A percentile compares a stretch with the other conserved stretches of the same genome.
phyloP scores from a whole-genome alignment of 2,888 invertebrate genomes.

The Sinhomidia bicolor region DNA sequence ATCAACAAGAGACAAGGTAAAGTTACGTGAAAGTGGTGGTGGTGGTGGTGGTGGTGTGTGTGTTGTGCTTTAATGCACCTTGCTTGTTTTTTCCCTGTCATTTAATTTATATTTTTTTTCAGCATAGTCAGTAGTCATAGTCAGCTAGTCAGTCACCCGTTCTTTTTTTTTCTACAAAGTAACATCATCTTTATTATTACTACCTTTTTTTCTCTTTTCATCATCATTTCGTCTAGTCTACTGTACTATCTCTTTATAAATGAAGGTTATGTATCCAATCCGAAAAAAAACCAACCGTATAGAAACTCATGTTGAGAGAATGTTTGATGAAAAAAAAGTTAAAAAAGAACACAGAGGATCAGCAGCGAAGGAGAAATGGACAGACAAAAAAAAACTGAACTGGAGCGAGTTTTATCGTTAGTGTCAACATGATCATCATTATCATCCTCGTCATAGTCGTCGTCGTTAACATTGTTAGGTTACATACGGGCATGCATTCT shows the following conservation, averaged over 20 bases:
- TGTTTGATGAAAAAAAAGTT: not conserved
- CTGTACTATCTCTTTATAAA: not conserved
- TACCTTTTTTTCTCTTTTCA: conserved; percentile 4
- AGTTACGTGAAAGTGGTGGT: conserved; percentile 30
- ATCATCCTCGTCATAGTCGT: not conserved
- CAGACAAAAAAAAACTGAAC: conserved; percentile 37
- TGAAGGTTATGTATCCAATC: too few species aligned
- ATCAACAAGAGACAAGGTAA: conserved; percentile 19
- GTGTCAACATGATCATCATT: conserved; percentile 52
- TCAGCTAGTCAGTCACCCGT: conserved; percentile 62
- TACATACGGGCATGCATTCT: too few species aligned
- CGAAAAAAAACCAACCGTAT: not conserved
- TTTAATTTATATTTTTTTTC: conserved; percentile 50
- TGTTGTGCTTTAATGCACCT: not conserved
- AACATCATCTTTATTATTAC: conserved; percentile 52
- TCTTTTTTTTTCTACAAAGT: not conserved
- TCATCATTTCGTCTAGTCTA: not conserved
- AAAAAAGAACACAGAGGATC: not conserved
- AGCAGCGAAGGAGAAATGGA: conserved; percentile 17
- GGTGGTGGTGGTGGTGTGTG: too few species aligned
- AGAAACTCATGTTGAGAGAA: not conserved
- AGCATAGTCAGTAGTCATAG: conserved; percentile 30
- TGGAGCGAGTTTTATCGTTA: conserved; percentile 62
- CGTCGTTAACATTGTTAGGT: conserved; percentile 16
- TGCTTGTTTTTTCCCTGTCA: not conserved